Evolutionary conservation across 1,140 invertebrate species (phyloP).

Genomic region (Cotesia chilonis): DNA sequence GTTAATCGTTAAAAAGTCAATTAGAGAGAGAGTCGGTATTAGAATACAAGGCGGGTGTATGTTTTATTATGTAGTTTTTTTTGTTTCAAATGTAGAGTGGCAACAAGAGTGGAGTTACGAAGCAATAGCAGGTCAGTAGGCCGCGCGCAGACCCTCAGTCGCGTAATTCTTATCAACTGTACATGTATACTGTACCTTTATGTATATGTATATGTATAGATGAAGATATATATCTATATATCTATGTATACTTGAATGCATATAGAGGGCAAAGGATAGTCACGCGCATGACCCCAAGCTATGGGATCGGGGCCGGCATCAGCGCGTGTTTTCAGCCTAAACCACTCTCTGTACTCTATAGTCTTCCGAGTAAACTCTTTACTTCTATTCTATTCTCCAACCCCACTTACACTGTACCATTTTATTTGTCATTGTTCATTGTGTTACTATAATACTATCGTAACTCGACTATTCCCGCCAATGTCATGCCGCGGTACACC

Average conservation of each 20-base stretch:
- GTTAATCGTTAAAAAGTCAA: conserved; percentile 21
- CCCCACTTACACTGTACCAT: background rate
- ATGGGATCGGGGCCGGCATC: conserved; percentile 35
- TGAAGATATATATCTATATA: background rate
- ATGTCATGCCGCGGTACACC: conserved; percentile 30
- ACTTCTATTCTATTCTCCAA: background rate
- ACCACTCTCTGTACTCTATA: background rate
- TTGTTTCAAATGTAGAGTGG: conserved; percentile 35
- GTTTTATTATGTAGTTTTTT: background rate
- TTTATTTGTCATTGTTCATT: background rate
- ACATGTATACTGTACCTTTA: too few relatives aligned
- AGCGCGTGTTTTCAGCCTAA: conserved; percentile 30
- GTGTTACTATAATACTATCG: too few relatives aligned
- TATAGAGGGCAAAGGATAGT: conserved; percentile 2
- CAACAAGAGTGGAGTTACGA: conserved; percentile 34
- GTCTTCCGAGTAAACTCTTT: background rate
- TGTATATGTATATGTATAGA: background rate
- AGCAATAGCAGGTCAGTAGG: conserved; percentile 39
- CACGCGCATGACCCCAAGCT: conserved; percentile 33
- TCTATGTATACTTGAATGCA: too few relatives aligned
- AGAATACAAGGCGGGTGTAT: background rate
- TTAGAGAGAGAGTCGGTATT: background rate
- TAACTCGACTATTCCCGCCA: conserved; percentile 17
- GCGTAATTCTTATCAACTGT: conserved; percentile 9
- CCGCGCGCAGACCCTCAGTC: conserved; percentile 20